phyloP scores from a whole-genome alignment of 2,888 invertebrate species.

The Emmelina monodactyla region DNA sequence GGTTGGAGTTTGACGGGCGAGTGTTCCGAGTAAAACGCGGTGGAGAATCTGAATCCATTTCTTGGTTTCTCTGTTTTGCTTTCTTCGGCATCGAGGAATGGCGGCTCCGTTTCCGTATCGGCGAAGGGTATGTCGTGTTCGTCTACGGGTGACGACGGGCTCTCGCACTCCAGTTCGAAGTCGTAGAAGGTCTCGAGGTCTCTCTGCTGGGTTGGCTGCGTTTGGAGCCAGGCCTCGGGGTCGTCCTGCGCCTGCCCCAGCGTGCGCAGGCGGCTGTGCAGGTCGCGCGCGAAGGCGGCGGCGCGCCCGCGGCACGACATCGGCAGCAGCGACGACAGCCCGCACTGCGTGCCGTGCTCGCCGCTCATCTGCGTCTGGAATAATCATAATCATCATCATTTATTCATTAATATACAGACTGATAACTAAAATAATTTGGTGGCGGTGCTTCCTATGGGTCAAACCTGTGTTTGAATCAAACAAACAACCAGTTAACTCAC shows the following conservation, averaged over 20 bases:
- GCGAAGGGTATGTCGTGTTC: conserved; percentile 58
- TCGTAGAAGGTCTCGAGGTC: conserved; percentile 70
- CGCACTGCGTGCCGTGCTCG: conserved; percentile 68
- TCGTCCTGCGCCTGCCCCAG: conserved; percentile 67
- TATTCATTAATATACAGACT: no score
- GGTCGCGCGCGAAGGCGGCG: conserved; percentile 80
- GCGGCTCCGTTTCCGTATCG: conserved; percentile 33
- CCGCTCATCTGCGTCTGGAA: conserved; percentile 65
- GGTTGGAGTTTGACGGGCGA: conserved; percentile 48
- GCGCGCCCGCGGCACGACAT: conserved; percentile 83
- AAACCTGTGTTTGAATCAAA: no score
- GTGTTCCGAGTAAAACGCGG: conserved; percentile 42
- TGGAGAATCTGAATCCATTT: conserved; percentile 56
- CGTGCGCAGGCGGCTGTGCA: conserved; percentile 77
- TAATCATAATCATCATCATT: no score
- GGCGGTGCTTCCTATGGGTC: no score
- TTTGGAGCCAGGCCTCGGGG: conserved; percentile 44
- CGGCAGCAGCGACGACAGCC: conserved; percentile 73
- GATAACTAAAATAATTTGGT: no score
- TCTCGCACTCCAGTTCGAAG: conserved; percentile 71
- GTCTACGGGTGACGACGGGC: conserved; percentile 75
- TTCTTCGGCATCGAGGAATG: conserved; percentile 57
- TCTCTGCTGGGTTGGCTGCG: conserved; percentile 28
- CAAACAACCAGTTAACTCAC: no score
- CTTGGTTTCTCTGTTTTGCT: conserved; percentile 36